Percentiles rank a stretch among this genome's conserved stretches.
These are phyloP conservation scores for Tolypeutes matacus DNA, from an alignment of 2,797 vertebrate genomes.

Conservation along the genomic window DNA sequence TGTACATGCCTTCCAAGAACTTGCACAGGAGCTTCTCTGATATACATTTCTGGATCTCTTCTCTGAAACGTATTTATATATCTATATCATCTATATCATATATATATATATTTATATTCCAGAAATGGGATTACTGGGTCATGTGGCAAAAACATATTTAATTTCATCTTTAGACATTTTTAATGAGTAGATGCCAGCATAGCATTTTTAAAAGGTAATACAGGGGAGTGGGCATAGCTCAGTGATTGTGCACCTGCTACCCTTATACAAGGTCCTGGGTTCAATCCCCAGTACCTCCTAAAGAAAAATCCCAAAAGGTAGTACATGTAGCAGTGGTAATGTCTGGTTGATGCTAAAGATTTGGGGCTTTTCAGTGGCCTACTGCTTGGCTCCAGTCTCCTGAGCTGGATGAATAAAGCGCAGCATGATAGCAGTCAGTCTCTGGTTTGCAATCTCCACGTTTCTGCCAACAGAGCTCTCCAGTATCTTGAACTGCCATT, in stretches of 20 bases:
- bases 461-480: background rate
- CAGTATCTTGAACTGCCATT: rapidly evolving
- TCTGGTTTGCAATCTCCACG: background rate
- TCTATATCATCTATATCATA: too few relatives aligned
- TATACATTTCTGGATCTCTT: background rate
- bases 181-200: background rate
- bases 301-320: background rate
- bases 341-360: background rate
- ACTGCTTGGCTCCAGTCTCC: background rate
- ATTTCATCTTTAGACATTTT: background rate
- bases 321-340: background rate
- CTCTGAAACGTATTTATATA: background rate
- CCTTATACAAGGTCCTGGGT: too few relatives aligned
- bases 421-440: background rate
- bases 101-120: background rate
- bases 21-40: background rate
- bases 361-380: background rate
- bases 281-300: too few relatives aligned
- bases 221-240: too few relatives aligned
- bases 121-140: background rate
- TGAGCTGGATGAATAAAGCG: background rate
- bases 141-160: slow-evolving; percentile 2
- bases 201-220: background rate
- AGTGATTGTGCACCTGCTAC: too few relatives aligned
- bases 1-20: background rate